Percentiles rank a stretch among this genome's conserved stretches.
Evolutionary conservation across 2,888 invertebrate species (phyloP).

Genomic region (Biston betularia): DNA sequence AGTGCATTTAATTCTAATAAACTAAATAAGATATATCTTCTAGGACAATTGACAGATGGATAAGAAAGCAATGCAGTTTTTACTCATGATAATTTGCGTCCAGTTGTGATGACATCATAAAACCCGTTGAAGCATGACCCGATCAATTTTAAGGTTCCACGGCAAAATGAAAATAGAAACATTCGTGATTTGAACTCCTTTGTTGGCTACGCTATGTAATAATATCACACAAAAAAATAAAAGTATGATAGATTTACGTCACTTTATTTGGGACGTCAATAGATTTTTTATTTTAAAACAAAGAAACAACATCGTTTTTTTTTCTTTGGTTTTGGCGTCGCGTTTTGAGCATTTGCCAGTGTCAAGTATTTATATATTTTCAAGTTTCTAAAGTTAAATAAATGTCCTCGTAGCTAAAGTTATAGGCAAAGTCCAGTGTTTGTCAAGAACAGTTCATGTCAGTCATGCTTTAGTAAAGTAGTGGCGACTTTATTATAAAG

Average conservation of each 20-base stretch:
- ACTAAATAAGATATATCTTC: conserved; percentile 7
- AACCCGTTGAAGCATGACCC: conserved; percentile 58
- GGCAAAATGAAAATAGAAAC: conserved; percentile 41
- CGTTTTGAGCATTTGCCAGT: no score
- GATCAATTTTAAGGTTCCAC: conserved; percentile 50
- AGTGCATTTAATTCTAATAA: not conserved
- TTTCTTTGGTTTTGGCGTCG: no score
- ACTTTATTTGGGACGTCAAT: conserved; percentile 14
- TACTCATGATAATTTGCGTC: conserved; percentile 55
- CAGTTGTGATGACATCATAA: conserved; percentile 63
- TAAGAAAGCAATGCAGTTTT: conserved; percentile 42
- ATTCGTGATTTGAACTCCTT: conserved; percentile 36
- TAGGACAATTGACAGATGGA: conserved; percentile 19
- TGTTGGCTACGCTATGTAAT: conserved; percentile 26
- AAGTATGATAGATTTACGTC: conserved; percentile 27
- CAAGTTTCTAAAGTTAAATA: no score
- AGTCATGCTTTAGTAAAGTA: no score
- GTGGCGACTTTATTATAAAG: no score
- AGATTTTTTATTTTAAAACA: conserved; percentile 29
- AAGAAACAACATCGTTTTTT: no score
- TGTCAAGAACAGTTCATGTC: no score
- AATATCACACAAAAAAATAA: conserved; percentile 24
- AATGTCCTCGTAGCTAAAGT: no score
- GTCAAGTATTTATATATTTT: no score
- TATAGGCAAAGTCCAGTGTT: no score